These are phyloP conservation scores for Sebastes steindachneri DNA, from an alignment of 2,797 vertebrate genomes.

Conservation along the genomic window DNA sequence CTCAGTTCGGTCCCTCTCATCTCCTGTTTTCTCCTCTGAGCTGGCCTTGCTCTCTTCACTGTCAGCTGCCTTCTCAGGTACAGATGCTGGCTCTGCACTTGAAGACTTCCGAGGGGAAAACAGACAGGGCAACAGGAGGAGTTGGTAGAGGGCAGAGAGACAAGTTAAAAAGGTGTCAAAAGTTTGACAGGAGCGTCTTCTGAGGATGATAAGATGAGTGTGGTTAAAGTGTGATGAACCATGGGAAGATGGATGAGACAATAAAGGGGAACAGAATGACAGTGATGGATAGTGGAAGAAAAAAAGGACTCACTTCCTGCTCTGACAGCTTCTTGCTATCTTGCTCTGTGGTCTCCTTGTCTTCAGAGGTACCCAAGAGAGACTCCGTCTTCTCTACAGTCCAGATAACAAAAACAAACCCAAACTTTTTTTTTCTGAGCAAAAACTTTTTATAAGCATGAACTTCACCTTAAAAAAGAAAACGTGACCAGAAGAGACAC, in stretches of 20 bases:
- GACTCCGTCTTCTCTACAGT: conserved; percentile 87
- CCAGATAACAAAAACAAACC: conserved; percentile 33
- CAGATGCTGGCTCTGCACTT: conserved; percentile 49
- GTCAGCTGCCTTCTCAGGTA: conserved; percentile 74
- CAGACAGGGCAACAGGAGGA: conserved; percentile 5
- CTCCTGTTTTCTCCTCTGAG: conserved; percentile 75
- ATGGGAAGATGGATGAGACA: conserved; percentile 14
- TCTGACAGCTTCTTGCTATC: conserved; percentile 85
- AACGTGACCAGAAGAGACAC: background rate
- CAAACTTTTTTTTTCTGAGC: background rate
- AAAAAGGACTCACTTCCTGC: conserved; percentile 81
- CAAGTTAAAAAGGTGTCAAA: conserved; percentile 36
- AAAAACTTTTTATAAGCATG: background rate
- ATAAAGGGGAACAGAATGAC: background rate
- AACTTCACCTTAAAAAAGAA: background rate
- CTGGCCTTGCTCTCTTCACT: conserved; percentile 72
- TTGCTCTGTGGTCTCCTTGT: conserved; percentile 87
- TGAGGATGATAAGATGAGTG: background rate
- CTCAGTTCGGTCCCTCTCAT: conserved; percentile 83
- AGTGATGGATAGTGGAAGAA: background rate
- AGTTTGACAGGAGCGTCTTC: conserved; percentile 40
- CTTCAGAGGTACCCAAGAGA: conserved; percentile 83
- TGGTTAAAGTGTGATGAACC: conserved; percentile 25
- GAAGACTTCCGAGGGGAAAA: conserved; percentile 43
- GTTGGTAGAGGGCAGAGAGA: conserved; percentile 33